These are phyloP conservation scores for Hymenopus coronatus DNA, from an alignment of 2,888 invertebrate genomes.

Conservation along the genomic window DNA sequence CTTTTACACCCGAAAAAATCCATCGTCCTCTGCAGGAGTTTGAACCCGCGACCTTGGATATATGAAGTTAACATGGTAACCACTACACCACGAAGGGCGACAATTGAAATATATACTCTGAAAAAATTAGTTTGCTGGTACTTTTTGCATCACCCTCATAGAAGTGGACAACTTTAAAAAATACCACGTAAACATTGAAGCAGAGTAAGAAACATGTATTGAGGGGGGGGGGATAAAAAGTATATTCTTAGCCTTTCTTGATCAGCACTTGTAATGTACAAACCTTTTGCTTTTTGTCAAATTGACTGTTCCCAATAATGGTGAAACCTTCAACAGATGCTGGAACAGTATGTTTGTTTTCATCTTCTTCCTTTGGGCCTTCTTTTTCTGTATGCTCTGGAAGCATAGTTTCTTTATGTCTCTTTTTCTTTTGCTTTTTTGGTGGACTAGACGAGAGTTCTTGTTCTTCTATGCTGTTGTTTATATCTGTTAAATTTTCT, in stretches of 20 bases:
- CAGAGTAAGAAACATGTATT: no score
- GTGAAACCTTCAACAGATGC: slow-evolving; percentile 52
- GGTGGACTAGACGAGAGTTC: neutral
- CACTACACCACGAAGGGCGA: no score
- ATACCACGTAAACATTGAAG: no score
- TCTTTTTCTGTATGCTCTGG: neutral
- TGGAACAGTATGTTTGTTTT: slow-evolving; percentile 23
- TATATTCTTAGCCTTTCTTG: neutral
- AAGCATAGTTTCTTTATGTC: slow-evolving; percentile 36
- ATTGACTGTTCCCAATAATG: slow-evolving; percentile 64
- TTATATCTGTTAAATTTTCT: neutral
- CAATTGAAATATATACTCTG: no score
- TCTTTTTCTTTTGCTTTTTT: neutral
- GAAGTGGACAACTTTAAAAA: no score
- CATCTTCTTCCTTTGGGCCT: slow-evolving; percentile 15
- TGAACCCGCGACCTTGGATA: no score
- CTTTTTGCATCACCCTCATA: no score
- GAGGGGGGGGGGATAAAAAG: no score
- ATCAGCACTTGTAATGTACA: neutral
- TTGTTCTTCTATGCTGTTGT: neutral
- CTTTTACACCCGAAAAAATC: no score
- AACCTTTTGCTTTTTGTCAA: slow-evolving; percentile 43
- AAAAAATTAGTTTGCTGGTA: no score
- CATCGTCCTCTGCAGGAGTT: no score
- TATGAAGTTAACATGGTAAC: no score